Evolutionary conservation across 2,797 vertebrate genomes (phyloP).

Genomic region (Sebastes hubbsi): DNA sequence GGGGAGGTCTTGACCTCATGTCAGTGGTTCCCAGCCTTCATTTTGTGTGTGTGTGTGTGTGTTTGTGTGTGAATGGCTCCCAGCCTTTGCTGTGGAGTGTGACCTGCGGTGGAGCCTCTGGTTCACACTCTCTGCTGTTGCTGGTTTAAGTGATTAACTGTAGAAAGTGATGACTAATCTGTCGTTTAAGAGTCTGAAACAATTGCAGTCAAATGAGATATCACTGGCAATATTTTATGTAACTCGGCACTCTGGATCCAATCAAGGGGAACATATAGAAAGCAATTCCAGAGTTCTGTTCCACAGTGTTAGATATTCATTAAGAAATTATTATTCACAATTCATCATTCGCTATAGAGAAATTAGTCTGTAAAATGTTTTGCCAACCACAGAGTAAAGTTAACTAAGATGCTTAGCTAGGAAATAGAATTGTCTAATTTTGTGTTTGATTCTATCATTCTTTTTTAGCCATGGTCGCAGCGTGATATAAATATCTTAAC

Average conservation of each 20-base stretch:
- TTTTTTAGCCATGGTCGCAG: neutral
- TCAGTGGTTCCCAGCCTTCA: constrained; percentile 52
- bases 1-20: constrained; percentile 71
- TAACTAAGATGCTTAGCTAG: neutral
- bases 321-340: neutral
- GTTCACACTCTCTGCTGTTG: constrained; percentile 64
- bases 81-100: constrained; percentile 64
- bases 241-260: constrained; percentile 31
- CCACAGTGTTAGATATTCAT: neutral
- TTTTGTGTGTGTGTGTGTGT: constrained; percentile 13
- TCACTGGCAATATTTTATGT: constrained; percentile 12
- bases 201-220: constrained; percentile 31
- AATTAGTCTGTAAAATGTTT: neutral
- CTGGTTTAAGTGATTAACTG: constrained; percentile 64
- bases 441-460: neutral
- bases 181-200: constrained; percentile 44
- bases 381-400: neutral
- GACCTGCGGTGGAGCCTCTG: constrained; percentile 66
- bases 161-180: constrained; percentile 66
- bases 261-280: constrained; percentile 11
- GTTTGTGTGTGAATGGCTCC: constrained; percentile 39
- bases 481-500: neutral
- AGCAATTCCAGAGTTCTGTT: constrained; percentile 3
- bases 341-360: neutral
- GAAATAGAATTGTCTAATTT: neutral